Evolutionary conservation across 1,140 invertebrate genomes (phyloP).

Genomic region (Andrena cerasifolii): DNA sequence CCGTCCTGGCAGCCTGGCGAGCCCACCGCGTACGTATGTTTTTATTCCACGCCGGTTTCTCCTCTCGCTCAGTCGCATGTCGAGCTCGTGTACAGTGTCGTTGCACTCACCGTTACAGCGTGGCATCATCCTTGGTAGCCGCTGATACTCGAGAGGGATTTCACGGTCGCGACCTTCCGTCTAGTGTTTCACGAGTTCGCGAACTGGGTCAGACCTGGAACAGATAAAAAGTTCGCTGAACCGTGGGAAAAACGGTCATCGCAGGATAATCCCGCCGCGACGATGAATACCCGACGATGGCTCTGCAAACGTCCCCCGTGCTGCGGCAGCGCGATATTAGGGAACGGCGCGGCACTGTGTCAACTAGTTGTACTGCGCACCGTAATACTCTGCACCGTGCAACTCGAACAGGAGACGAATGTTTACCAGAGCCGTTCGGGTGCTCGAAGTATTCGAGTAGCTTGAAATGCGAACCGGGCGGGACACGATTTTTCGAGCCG

Average conservation of each 20-base stretch:
- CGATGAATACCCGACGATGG: constrained; percentile 3
- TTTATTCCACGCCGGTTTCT: not conserved
- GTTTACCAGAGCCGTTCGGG: not conserved
- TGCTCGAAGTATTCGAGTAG: no score
- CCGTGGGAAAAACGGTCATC: not conserved
- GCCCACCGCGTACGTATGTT: not conserved
- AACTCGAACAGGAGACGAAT: constrained; percentile 10
- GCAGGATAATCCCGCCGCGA: constrained; percentile 5
- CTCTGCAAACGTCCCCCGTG: constrained; percentile 10
- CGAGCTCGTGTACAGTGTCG: no score
- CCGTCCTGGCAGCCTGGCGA: constrained; percentile 49
- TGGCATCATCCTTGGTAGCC: no score
- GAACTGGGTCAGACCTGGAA: constrained; percentile 27
- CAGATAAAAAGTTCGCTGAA: not conserved
- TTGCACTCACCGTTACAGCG: not conserved
- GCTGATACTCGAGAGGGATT: constrained; percentile 17
- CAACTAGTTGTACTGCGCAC: not conserved
- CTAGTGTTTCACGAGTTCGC: not conserved
- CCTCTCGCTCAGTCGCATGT: not conserved
- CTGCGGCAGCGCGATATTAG: constrained; percentile 22
- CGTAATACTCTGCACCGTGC: not conserved
- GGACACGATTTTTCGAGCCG: no score
- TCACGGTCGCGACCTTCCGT: constrained; percentile 31
- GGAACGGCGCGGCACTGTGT: not conserved
- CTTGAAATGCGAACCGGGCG: no score